Evolutionary conservation across 2,113 vertebrate genomes (phyloP), one percentile per base, ranked within the genome.

Genomic region (Halcyon malimbica): DNA sequence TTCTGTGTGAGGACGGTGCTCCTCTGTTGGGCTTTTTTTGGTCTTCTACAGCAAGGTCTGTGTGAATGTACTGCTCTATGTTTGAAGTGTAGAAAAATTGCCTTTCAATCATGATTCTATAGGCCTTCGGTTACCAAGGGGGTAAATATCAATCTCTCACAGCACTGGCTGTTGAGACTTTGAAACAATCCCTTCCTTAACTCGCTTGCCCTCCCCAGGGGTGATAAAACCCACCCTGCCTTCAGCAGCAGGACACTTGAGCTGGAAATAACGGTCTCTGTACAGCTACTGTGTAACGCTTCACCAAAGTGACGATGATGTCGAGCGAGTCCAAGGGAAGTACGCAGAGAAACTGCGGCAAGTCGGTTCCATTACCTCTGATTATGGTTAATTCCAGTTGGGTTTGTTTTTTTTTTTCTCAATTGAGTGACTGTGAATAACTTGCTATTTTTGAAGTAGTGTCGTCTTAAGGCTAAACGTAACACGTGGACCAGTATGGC

Each of bases 91-190:
- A 90, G 68, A 84, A 78, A 91, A 90, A 85, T 92, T 95, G 85
- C 92, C 96, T 97, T 95, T 95, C 96, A 87, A 23, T 37, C 87
- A 94, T 95, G 87, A 96, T 94, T 96, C 96, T 96, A 37, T 82
- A 94, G 95, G 98, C 97, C 97, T 98, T 96, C 97, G 97, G 86
- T 94, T 92, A 63, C 97, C 94, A 93, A 96, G 97, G 73, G 71
- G 85, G 87, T 51, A 83, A 87, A 89, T 68, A 56, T 13, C 78
- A 67, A 10, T 62, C 74, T 88, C 84, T 91, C 89, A 48, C 79
- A 80, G 84, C 82, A 57, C n/a, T 63, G 71, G 68, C 81, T 89
- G 90, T 57, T 80, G 74, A 93, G 90, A 51, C 57, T 83, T 86
- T 56, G 80, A 82, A 89, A 35, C 69, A 62, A 84, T 73, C 91